Evolutionary conservation across 2,113 vertebrate species (phyloP).

Genomic region (Ascaphus truei): DNA sequence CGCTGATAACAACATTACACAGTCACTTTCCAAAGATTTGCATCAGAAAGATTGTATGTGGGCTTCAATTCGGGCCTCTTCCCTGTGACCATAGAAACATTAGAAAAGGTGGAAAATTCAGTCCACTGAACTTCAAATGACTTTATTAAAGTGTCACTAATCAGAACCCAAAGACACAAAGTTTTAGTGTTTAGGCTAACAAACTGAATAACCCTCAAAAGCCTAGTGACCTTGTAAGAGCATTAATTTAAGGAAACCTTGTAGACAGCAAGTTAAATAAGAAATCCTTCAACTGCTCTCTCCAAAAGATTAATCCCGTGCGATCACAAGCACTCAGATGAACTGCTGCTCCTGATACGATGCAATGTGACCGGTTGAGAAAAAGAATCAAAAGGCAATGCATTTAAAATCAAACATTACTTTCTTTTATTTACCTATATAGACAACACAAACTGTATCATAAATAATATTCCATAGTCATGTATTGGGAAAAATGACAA

Average conservation of each 20-base stretch:
- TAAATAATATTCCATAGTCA: constrained; percentile 19
- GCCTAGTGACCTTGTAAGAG: constrained; percentile 77
- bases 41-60: constrained; percentile 86
- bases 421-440: background rate
- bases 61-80: constrained; percentile 82
- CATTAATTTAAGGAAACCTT: constrained; percentile 71
- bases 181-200: constrained; percentile 84
- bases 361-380: background rate
- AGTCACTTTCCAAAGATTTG: constrained; percentile 85
- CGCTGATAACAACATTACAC: constrained; percentile 78
- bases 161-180: constrained; percentile 87
- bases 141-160: constrained; percentile 99
- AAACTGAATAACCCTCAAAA: constrained; percentile 72
- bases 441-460: background rate
- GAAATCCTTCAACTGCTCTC: constrained; percentile 53
- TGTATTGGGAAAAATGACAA: too few species aligned
- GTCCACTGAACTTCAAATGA: constrained; percentile 95
- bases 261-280: constrained; percentile 60
- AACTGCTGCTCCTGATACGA: constrained; percentile 26
- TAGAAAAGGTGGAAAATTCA: constrained; percentile 96
- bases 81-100: constrained; percentile 92
- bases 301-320: constrained; percentile 59
- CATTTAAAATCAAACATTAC: background rate
- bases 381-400: background rate
- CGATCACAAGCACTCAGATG: constrained; percentile 55